Evolutionary conservation across 2,888 invertebrate species (phyloP).

Genomic region (Ectobius pallidus): DNA sequence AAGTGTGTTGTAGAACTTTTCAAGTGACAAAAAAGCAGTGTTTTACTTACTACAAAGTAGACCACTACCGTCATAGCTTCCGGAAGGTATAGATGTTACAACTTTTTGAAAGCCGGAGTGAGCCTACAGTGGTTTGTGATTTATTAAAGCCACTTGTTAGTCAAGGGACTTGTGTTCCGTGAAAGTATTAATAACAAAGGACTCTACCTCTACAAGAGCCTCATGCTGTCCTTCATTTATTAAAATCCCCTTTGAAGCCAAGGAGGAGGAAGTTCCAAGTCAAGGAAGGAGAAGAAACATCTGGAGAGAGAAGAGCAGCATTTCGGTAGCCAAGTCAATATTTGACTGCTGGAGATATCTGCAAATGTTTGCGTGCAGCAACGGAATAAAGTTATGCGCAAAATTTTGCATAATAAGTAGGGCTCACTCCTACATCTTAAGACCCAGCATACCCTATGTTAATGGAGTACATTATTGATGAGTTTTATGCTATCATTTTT

Average conservation of each 20-base stretch:
- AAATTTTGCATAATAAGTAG: background rate
- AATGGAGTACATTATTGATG: too few species aligned
- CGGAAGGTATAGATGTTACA: background rate
- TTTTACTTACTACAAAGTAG: too few species aligned
- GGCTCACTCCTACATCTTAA: too few species aligned
- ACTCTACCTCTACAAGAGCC: background rate
- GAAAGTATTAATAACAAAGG: slow-evolving; percentile 5
- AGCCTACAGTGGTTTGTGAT: background rate
- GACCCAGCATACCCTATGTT: too few species aligned
- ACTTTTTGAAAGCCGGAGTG: background rate
- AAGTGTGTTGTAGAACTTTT: too few species aligned
- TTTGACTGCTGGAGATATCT: background rate
- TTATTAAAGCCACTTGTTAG: slow-evolving; percentile 2
- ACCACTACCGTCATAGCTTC: too few species aligned
- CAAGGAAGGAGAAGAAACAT: background rate
- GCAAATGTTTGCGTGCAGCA: background rate
- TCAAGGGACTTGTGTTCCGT: background rate
- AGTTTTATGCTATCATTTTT: too few species aligned
- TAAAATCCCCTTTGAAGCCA: background rate
- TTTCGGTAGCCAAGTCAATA: slow-evolving; percentile 8
- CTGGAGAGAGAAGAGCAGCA: background rate
- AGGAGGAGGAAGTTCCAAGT: background rate
- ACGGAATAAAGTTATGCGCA: background rate
- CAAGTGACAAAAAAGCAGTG: too few species aligned
- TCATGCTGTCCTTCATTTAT: slow-evolving; percentile 15